Conservation (phyloP, 2,888 invertebrate genomes). For the Luperina testacea region DNA sequence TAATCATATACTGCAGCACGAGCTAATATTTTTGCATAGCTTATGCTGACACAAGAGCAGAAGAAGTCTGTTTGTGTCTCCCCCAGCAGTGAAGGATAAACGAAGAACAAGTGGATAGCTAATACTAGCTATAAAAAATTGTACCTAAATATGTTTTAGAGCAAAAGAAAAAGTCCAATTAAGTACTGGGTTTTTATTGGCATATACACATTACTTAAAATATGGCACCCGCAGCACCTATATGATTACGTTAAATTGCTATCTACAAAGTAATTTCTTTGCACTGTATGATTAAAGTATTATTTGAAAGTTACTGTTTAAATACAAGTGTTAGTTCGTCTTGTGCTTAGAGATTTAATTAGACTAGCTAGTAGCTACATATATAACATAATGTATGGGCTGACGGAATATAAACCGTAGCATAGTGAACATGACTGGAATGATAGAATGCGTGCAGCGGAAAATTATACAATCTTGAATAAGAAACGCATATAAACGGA, state of each 20-base stretch:
- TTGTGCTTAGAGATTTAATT: constrained; percentile 9
- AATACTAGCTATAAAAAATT: not conserved
- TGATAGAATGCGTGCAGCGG: constrained; percentile 29
- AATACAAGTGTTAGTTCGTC: constrained; percentile 5
- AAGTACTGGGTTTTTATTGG: constrained; percentile 4
- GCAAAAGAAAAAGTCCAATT: not conserved
- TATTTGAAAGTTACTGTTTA: constrained; percentile 3
- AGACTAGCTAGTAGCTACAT: constrained; percentile 25
- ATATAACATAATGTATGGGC: constrained; percentile 14
- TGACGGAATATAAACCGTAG: constrained; percentile 23
- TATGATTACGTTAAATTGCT: constrained; percentile 12
- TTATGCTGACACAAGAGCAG: too few relatives aligned
- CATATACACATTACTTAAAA: not conserved
- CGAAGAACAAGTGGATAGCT: not conserved
- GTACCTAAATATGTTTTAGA: not conserved
- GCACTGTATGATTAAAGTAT: not conserved
- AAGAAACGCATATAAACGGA: not conserved
- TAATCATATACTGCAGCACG: not conserved
- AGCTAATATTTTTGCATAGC: not conserved
- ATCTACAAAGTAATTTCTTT: not conserved
- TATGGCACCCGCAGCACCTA: not conserved
- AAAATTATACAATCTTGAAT: constrained; percentile 41
- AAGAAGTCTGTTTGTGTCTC: too few relatives aligned
- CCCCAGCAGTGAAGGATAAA: not conserved
- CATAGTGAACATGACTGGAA: constrained; percentile 25